Evolutionary conservation across 2,113 vertebrate species (phyloP).

Genomic region (Cnemophilus loriae): DNA sequence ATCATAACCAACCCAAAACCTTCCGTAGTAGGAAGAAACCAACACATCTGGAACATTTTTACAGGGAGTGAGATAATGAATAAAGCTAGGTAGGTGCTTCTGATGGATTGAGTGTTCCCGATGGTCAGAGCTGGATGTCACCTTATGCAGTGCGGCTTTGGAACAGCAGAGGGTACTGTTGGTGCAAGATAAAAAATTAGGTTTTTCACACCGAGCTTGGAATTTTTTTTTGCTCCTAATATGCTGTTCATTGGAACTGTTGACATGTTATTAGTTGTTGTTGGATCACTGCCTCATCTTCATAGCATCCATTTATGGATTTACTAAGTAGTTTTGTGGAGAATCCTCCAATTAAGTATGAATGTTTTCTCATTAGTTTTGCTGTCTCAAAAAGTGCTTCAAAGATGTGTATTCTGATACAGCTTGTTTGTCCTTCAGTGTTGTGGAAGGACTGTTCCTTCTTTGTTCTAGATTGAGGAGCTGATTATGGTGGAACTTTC

Average conservation of each 20-base stretch:
- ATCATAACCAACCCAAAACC: not conserved
- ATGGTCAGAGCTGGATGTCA: not conserved
- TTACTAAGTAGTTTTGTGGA: not conserved
- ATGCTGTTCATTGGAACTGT: not conserved
- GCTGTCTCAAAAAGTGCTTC: not conserved
- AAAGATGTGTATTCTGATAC: not conserved
- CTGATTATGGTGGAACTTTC: not conserved
- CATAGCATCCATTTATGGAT: not conserved
- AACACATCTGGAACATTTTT: not conserved
- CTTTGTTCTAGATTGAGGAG: not conserved
- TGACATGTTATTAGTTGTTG: not conserved
- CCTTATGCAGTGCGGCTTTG: not conserved
- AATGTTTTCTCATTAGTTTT: not conserved
- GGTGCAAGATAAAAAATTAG: not conserved
- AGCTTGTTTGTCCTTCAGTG: not conserved
- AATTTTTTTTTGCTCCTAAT: not conserved
- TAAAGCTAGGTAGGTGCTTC: not conserved
- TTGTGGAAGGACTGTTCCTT: not conserved
- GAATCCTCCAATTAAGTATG: not conserved
- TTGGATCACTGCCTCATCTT: accelerated
- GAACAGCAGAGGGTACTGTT: conserved; percentile 59
- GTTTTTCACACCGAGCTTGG: not conserved
- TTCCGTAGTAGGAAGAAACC: not conserved
- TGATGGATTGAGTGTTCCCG: not conserved
- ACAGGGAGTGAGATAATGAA: not conserved